Evolutionary conservation across 2,797 vertebrate species (phyloP).

Genomic region (Thamnophis elegans): DNA sequence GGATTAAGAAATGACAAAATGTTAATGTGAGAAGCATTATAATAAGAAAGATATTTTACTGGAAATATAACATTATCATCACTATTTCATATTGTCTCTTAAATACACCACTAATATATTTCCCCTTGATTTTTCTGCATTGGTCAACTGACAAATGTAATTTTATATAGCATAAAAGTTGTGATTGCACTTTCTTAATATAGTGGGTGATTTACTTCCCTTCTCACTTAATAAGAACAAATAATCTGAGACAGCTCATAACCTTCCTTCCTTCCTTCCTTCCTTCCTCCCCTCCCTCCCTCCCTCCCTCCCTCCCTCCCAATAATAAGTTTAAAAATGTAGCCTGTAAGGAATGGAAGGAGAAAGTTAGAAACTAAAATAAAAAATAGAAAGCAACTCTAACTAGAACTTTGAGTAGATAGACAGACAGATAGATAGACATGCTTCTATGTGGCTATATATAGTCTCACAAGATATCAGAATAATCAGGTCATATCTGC

Average conservation of each 20-base stretch:
- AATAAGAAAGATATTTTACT: background rate
- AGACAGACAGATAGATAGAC: background rate
- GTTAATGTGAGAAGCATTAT: background rate
- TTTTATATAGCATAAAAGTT: conserved; percentile 29
- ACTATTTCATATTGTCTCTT: background rate
- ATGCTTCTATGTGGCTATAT: conserved; percentile 36
- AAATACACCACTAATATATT: background rate
- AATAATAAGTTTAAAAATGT: conserved; percentile 30
- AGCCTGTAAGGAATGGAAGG: conserved; percentile 39
- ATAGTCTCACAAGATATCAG: conserved; percentile 42
- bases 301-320: background rate
- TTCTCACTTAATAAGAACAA: background rate
- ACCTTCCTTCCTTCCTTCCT: background rate
- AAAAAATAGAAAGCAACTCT: conserved; percentile 47
- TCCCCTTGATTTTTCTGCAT: background rate
- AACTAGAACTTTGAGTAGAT: conserved; percentile 18
- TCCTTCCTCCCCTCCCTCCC: conserved; percentile 15
- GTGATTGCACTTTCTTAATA: background rate
- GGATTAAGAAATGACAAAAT: background rate
- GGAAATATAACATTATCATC: background rate
- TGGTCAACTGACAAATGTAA: background rate
- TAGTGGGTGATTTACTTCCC: background rate
- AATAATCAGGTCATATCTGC: conserved; percentile 61
- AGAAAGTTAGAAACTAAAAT: conserved; percentile 49
- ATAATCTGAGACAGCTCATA: conserved; percentile 27